Evolutionary conservation across 2,797 vertebrate species (phyloP), one percentile per base, ranked within the genome.

Genomic region (Crypturellus tataupa): DNA sequence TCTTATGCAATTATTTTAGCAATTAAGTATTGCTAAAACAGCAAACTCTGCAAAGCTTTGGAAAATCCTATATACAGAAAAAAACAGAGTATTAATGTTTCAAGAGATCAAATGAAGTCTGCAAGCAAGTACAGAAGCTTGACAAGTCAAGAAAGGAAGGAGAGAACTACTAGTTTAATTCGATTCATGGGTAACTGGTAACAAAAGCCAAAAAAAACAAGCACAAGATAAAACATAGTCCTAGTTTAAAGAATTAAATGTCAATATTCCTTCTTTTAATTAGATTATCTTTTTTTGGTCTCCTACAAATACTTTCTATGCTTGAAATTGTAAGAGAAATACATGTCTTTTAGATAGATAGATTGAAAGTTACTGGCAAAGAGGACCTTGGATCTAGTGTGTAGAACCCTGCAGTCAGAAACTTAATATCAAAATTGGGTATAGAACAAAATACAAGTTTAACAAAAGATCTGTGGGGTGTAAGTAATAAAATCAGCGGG

Each of bases 401-500:
- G 93, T 33, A 71, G 35, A 90, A 89, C 85, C 51, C 67, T 65
- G 92, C 60, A 89, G 60, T 14, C 53, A 82, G 84, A 93, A 89
- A 83, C 64, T 37, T 24, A 63, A 84, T 94, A 92, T 93, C 70
- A 91, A 87, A 94, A 96, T 35, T 93, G 67, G 55, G 53, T 58
- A 93, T 89, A 94, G 93, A 97, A 96, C 76, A 94, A 97, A 94
- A 96, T 76, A 83, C 49, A 92, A 92, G 53, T 75, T 85, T 95
- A 96, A 96, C 89, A 90, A 96, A 96, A 95, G 53, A 94, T 95
- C 94, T 87, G 83, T 91, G 91, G 81, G 67, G 82, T 97, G 80
- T 92, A 94, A 97, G 93, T 88, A 89, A 91, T 95, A 93, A 97
- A 97, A 96, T 88, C 97, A 97, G 94, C 90, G 94, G 96, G 97